A percentile compares a stretch with the other conserved stretches of the same genome.
Evolutionary conservation across 2,113 vertebrate species (phyloP).

Genomic region (Onychostoma macrolepis): DNA sequence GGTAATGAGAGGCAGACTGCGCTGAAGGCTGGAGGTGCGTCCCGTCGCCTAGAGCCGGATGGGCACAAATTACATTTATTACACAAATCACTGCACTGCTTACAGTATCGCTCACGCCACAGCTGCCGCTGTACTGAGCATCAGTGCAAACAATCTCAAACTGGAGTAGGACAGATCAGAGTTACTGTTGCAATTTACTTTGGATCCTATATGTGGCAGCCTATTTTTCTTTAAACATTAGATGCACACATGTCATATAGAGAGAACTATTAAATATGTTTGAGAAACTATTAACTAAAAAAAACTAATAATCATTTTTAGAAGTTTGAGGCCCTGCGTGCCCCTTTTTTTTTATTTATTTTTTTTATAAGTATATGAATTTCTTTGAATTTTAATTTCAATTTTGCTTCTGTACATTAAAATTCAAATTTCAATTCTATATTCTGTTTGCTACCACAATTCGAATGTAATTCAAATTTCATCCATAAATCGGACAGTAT

Average conservation of each 20-base stretch:
- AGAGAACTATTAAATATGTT: background rate
- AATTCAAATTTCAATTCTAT: no score
- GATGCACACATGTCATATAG: background rate
- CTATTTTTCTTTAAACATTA: background rate
- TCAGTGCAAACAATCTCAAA: background rate
- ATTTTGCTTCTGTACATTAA: no score
- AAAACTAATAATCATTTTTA: no score
- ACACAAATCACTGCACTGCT: slow-evolving; percentile 45
- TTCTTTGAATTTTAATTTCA: no score
- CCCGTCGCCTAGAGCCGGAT: slow-evolving; percentile 72
- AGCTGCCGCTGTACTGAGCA: background rate
- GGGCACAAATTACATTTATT: slow-evolving; percentile 64
- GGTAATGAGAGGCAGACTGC: slow-evolving; percentile 91
- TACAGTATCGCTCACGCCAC: slow-evolving; percentile 5
- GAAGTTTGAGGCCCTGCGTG: no score
- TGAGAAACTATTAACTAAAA: no score
- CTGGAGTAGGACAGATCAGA: background rate
- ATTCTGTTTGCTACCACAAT: no score
- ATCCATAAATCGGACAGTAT: no score
- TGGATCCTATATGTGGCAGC: background rate
- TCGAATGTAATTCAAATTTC: no score
- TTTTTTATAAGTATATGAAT: no score
- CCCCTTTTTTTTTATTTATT: no score
- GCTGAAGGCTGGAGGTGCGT: slow-evolving; percentile 78
- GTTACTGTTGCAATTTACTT: background rate